Percentiles rank a stretch among this genome's conserved stretches.
Conservation (phyloP, 37 sponge, comb jelly and placozoan species). For the Halichondria panicea region DNA sequence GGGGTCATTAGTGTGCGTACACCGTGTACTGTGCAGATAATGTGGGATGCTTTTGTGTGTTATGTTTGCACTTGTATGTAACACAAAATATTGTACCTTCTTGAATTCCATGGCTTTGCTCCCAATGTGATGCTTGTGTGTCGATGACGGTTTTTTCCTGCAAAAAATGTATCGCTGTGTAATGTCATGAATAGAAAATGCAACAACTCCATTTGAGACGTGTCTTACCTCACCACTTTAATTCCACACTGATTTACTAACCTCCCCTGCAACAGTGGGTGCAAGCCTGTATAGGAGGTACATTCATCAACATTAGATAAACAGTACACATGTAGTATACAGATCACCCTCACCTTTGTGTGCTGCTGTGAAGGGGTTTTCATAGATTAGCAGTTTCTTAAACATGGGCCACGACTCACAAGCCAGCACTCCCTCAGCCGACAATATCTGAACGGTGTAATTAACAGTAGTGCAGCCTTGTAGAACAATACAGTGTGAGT, state of each 20-base stretch:
- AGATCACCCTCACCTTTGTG: slow-evolving; percentile 44
- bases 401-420: slow-evolving; percentile 56
- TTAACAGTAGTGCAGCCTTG: not conserved
- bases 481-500: slow-evolving; percentile 1
- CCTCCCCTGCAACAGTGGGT: slow-evolving; percentile 34
- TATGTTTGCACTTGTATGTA: slow-evolving; percentile 2
- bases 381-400: slow-evolving; percentile 63
- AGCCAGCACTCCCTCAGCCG: slow-evolving; percentile 56
- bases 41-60: not conserved
- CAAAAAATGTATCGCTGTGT: not conserved
- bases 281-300: slow-evolving; percentile 44
- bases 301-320: not conserved
- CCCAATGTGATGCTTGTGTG: slow-evolving; percentile 30
- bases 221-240: slow-evolving; percentile 39
- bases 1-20: too few species aligned
- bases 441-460: slow-evolving; percentile 38
- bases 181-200: not conserved
- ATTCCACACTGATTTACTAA: slow-evolving; percentile 32
- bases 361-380: slow-evolving; percentile 67
- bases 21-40: not conserved
- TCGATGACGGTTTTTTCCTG: slow-evolving; percentile 19
- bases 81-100: slow-evolving; percentile 35
- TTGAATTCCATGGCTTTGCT: slow-evolving; percentile 51
- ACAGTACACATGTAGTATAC: not conserved
- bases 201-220: slow-evolving; percentile 5